These are phyloP conservation scores for Prunella fulvescens DNA, from an alignment of 2,113 vertebrate species.

Conservation along the genomic window DNA sequence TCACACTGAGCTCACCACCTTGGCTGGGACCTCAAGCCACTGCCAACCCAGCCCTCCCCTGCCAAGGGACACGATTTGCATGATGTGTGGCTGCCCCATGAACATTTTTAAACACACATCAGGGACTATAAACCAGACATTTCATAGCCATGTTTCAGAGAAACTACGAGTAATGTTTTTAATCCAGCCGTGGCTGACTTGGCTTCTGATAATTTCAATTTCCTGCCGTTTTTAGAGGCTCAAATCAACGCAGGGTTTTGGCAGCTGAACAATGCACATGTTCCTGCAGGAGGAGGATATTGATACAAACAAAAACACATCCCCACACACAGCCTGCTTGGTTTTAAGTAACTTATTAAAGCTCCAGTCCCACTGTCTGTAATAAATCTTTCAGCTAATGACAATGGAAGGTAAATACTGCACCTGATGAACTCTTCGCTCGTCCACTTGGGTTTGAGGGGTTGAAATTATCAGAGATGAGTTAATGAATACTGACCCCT, in stretches of 20 bases:
- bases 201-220: not conserved
- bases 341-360: not conserved
- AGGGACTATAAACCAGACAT: not conserved
- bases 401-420: not conserved
- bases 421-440: not conserved
- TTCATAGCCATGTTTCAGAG: not conserved
- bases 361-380: not conserved
- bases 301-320: not conserved
- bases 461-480: not conserved
- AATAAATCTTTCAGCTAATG: not conserved
- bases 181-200: not conserved
- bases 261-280: not conserved
- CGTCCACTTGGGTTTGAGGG: not conserved
- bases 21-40: not conserved
- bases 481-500: not conserved
- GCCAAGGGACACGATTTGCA: conserved; percentile 26
- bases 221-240: not conserved
- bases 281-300: not conserved
- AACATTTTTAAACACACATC: not conserved
- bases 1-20: conserved; percentile 37
- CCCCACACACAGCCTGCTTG: not conserved
- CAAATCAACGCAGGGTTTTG: not conserved
- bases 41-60: conserved; percentile 9
- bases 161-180: not conserved
- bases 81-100: not conserved